Percentiles rank a stretch among this genome's conserved stretches.
These are phyloP conservation scores for Orientallactaga bullata DNA, from an alignment of 2,113 vertebrate species.

Conservation along the genomic window DNA sequence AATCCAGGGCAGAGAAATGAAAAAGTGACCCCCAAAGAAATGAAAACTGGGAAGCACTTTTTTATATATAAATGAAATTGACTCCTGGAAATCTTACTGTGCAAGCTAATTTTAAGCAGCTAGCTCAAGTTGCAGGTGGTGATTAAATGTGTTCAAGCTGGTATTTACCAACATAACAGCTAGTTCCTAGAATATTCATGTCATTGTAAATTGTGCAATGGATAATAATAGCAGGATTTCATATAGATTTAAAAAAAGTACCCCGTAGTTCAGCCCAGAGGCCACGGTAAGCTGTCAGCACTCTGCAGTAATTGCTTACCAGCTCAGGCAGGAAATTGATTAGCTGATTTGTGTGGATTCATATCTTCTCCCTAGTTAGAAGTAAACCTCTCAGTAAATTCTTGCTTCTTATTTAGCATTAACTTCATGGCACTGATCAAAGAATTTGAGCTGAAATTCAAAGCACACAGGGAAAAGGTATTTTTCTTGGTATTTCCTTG, in stretches of 20 bases:
- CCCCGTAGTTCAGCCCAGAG: conserved; percentile 79
- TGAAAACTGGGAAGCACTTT: conserved; percentile 70
- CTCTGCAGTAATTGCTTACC: conserved; percentile 83
- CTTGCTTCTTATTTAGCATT: conserved; percentile 46
- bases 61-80: conserved; percentile 81
- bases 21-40: conserved; percentile 67
- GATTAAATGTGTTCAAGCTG: conserved; percentile 85
- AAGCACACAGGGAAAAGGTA: background rate
- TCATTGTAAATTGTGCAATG: conserved; percentile 81
- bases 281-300: conserved; percentile 75
- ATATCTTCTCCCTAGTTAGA: conserved; percentile 69
- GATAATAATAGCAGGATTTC: conserved; percentile 85
- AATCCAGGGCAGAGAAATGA: conserved; percentile 10
- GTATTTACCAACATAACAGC: conserved; percentile 84
- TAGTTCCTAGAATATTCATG: conserved; percentile 82
- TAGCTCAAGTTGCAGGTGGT: conserved; percentile 82
- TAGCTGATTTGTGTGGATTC: conserved; percentile 77
- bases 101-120: conserved; percentile 83
- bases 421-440: background rate
- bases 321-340: conserved; percentile 71
- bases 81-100: conserved; percentile 77
- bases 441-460: conserved; percentile 35
- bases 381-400: conserved; percentile 74
- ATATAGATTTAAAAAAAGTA: conserved; percentile 80
- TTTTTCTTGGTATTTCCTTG: background rate